Conservation (phyloP, 2,888 invertebrate genomes). For the Eristalinus sepulchralis region DNA sequence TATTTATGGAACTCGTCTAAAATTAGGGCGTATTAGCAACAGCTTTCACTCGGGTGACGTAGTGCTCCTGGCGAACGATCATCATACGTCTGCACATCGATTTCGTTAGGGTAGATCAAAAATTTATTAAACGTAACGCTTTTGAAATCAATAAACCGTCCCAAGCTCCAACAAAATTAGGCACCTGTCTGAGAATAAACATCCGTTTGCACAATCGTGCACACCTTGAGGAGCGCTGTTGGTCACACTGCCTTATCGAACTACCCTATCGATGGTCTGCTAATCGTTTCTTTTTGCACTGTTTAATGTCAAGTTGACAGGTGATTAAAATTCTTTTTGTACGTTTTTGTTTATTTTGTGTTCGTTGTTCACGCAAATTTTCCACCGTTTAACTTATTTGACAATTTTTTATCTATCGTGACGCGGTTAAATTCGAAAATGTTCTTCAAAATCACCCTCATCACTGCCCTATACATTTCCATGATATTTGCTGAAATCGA, state of each 20-base stretch:
- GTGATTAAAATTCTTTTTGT: slow-evolving; percentile 57
- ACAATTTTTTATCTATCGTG: slow-evolving; percentile 44
- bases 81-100: background rate
- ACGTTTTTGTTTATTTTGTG: slow-evolving; percentile 61
- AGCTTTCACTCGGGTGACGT: slow-evolving; percentile 3
- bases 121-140: background rate
- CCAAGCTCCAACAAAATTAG: background rate
- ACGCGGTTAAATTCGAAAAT: slow-evolving; percentile 38
- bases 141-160: background rate
- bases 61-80: background rate
- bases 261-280: background rate
- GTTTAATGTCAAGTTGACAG: slow-evolving; percentile 56
- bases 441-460: slow-evolving; percentile 43
- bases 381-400: slow-evolving; percentile 41
- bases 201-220: slow-evolving; percentile 29
- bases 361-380: slow-evolving; percentile 54
- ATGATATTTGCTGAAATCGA: slow-evolving; percentile 56
- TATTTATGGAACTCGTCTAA: slow-evolving; percentile 36
- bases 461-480: slow-evolving; percentile 60
- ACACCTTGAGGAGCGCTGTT: slow-evolving; percentile 36
- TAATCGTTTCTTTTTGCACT: slow-evolving; percentile 35
- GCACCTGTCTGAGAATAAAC: background rate
- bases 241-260: slow-evolving; percentile 19
- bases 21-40: slow-evolving; percentile 34
- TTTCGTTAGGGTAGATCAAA: background rate